These are phyloP conservation scores for Thymelicus sylvestris DNA, from an alignment of 2,888 invertebrate genomes.

Conservation along the genomic window DNA sequence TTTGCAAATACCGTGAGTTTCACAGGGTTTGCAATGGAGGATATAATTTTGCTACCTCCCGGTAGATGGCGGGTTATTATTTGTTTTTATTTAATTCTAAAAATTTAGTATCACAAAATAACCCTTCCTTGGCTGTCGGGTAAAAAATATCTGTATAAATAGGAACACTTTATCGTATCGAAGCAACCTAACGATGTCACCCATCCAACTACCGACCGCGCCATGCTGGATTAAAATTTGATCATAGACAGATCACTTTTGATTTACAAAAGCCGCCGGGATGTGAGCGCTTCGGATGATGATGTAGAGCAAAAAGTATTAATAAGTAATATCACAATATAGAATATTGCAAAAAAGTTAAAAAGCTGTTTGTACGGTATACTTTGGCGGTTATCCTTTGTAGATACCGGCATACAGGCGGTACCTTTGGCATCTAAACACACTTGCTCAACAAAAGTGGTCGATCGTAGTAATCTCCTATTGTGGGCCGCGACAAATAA, in stretches of 20 bases:
- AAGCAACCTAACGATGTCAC: no score
- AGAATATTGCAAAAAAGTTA: neutral
- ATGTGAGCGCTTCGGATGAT: no score
- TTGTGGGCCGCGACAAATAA: constrained; percentile 58
- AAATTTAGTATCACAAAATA: no score
- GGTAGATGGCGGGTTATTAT: constrained; percentile 57
- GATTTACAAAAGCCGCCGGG: no score
- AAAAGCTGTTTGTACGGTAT: neutral
- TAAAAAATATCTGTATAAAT: no score
- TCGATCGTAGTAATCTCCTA: constrained; percentile 55
- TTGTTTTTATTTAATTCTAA: neutral
- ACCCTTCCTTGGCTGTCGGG: no score
- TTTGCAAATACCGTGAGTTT: constrained; percentile 14
- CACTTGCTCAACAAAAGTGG: constrained; percentile 63
- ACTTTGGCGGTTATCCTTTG: constrained; percentile 52
- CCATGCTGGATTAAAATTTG: no score
- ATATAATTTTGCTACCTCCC: constrained; percentile 54
- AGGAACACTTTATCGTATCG: no score
- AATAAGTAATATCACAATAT: no score
- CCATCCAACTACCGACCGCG: no score
- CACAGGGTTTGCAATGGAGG: constrained; percentile 36
- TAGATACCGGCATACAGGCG: constrained; percentile 49
- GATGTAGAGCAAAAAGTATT: no score
- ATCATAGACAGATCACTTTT: no score
- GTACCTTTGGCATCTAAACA: constrained; percentile 43